Base-by-base conservation (phyloP, 2,113 vertebrate genomes). In the Ceratotherium simum region DNA sequence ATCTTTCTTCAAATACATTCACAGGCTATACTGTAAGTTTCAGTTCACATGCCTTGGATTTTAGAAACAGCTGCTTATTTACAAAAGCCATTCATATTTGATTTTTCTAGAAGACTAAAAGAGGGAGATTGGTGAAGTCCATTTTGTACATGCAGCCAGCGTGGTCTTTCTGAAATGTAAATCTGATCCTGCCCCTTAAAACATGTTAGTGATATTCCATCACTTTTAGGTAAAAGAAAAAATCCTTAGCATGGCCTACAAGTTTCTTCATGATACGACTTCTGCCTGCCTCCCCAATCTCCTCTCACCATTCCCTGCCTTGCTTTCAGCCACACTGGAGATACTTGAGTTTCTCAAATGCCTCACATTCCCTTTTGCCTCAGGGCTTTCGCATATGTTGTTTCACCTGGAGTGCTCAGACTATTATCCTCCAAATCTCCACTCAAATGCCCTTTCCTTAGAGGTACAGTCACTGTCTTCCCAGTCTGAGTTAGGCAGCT, bases 51-150 rank as follows among this genome's bases (percentile, higher is more conserved):
- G 27, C 33, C 12, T 94, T 88, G 33, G 12, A 72, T 21, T 51
- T 89, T 73, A 94, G 54, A 89, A 82, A 81, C 18, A 42, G 76
- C 27, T 86, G 48, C 23, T 67, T 78, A n/a, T 51, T 91, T 91
- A 69, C 4, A 54, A 65, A 84, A 85, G 18, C 46, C 60, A n/a
- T 54, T 76, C 12, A 67, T 29, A 80, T 16, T 56, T 54, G 13
- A 17, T 56, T 42, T 80, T 91, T 91, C 27, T 81, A 27, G 60
- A 42, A 81, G 76, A 58, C 33, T 91, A 58, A 60, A 81, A 25
- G 20, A 56, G 79, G 33, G 33, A 18, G 16, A 33, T 79, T 90
- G 75, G 64, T 46, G 18, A 42, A 42, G 29, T 70, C 51, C 51
- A 80, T 23, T 70, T 58, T 70, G 64, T 58, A 25, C 39, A 46